These are phyloP conservation scores for Brienomyrus longianalis DNA, from an alignment of 2,113 vertebrate genomes.

Conservation along the genomic window DNA sequence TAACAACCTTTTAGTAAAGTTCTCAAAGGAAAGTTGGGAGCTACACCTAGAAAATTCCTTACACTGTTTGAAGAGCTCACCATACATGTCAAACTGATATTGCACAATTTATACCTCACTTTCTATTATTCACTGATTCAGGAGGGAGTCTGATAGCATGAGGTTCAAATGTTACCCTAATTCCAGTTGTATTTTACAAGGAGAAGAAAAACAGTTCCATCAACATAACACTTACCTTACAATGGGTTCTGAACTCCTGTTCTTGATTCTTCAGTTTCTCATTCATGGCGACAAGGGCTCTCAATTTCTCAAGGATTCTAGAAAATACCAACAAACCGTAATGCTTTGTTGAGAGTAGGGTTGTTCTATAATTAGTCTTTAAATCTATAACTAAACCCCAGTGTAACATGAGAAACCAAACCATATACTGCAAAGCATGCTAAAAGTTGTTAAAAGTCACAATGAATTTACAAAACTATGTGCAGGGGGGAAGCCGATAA, in stretches of 20 bases:
- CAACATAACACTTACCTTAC: constrained; percentile 64
- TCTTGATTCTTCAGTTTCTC: constrained; percentile 90
- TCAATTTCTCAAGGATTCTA: constrained; percentile 79
- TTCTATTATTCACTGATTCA: background rate
- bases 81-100: background rate
- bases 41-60: background rate
- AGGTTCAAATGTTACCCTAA: background rate
- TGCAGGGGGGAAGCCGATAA: background rate
- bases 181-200: background rate
- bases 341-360: background rate
- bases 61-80: background rate
- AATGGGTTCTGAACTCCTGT: constrained; percentile 86
- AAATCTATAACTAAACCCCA: background rate
- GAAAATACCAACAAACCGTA: constrained; percentile 31
- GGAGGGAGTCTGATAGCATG: background rate
- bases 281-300: constrained; percentile 82
- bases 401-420: background rate
- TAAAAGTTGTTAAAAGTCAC: background rate
- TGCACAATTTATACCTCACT: background rate
- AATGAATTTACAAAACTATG: background rate
- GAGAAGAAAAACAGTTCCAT: background rate
- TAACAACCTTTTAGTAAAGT: constrained; percentile 6
- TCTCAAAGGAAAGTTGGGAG: background rate
- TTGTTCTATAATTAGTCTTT: background rate
- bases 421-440: background rate